Base-by-base conservation (phyloP, 1,140 invertebrate genomes). In the Drosophila varians region DNA sequence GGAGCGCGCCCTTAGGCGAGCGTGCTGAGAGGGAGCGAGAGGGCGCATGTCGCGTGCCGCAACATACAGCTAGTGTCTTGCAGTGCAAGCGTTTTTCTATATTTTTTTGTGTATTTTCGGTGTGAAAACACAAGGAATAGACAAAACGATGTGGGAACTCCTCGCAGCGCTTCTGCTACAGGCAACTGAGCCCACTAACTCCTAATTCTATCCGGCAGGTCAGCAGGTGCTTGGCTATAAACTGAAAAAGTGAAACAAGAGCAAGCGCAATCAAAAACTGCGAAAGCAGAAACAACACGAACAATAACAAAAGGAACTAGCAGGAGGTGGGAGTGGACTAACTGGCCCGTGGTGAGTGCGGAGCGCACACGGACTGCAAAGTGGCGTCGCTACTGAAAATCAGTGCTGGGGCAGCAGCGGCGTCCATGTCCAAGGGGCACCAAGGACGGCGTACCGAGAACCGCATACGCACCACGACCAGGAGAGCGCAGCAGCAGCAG, bases 381-480 rank as follows among this genome's bases (percentile, higher is more conserved):
- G 82, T 87, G 82, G 83, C 82, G 83, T 80, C 82, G 77, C 82
- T 87, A 82, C 58, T 89, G 69, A 58, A 77, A 49, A 74, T 60
- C 48, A 68, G 84, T 69, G 80, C 86, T 88, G 84, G 83, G 80
- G 75, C 78, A 88, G 84, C 79, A 86, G 82, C 83, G 77, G 77
- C 77, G 74, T 83, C 83, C 83, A 88, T 88, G 83, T 88, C 71
- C 72, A 58, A 65, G 60, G 51, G 70, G 56, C 28, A 84, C 31
- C 42, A 55, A 68, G 56, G 60, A 38, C 49, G 56, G 34, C 71
- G 42, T 46, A 55, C 57, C 34, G 55, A 73, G 25, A 73, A 60
- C 26, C 48, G 53, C 53, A 54, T 53, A 26, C 26, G 47, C 49
- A 72, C 74, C 53, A 77, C 52, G 43, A 65, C 49, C 57, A 73